Percentiles rank a stretch among this genome's conserved stretches.
These are phyloP conservation scores for Morpho helenor DNA, from an alignment of 2,888 invertebrate species.

Conservation along the genomic window DNA sequence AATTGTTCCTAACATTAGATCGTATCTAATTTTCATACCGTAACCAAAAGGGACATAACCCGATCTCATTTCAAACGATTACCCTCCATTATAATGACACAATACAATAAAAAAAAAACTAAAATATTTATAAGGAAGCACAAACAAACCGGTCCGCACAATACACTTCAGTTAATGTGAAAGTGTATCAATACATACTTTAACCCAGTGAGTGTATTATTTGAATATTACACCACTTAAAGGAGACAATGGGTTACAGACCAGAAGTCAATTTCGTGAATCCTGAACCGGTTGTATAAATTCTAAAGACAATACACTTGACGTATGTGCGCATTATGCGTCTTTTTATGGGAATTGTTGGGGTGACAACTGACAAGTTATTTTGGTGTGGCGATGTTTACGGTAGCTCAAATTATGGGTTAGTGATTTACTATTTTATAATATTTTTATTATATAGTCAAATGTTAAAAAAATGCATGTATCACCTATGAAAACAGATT, in stretches of 20 bases:
- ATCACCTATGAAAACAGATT: no score
- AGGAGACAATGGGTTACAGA: slow-evolving; percentile 44
- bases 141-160: slow-evolving; percentile 31
- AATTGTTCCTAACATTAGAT: not conserved
- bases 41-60: slow-evolving; percentile 3
- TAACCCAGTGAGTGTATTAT: slow-evolving; percentile 43
- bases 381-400: slow-evolving; percentile 22
- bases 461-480: no score
- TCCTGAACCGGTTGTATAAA: slow-evolving; percentile 35
- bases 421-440: slow-evolving; percentile 8
- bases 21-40: slow-evolving; percentile 2
- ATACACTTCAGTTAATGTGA: slow-evolving; percentile 11
- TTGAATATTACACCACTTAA: slow-evolving; percentile 54
- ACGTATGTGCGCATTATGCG: slow-evolving; percentile 29
- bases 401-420: not conserved
- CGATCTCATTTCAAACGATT: slow-evolving; percentile 27
- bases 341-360: slow-evolving; percentile 31
- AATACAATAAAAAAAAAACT: slow-evolving; percentile 14
- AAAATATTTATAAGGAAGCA: slow-evolving; percentile 12
- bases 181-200: slow-evolving; percentile 3
- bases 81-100: slow-evolving; percentile 27
- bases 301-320: slow-evolving; percentile 31
- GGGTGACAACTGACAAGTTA: slow-evolving; percentile 30
- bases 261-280: slow-evolving; percentile 38
- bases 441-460: no score